Evolutionary conservation across 37 sponge, comb jelly and placozoan genomes (phyloP).

Genomic region (Crambe crambe): DNA sequence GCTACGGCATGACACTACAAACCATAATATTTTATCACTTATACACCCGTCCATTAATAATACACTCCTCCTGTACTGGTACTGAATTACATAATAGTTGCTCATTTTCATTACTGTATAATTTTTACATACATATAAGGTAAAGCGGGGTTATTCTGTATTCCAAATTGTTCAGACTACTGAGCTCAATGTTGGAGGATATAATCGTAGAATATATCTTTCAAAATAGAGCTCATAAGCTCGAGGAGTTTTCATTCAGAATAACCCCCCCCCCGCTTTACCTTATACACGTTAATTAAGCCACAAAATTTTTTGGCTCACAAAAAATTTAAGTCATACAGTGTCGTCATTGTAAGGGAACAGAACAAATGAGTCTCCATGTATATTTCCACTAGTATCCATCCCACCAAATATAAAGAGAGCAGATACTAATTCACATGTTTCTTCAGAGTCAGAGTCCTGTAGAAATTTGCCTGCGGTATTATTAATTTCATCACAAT

Average conservation of each 20-base stretch:
- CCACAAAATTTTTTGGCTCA: too few species aligned
- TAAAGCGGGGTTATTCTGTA: too few species aligned
- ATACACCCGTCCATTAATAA: too few species aligned
- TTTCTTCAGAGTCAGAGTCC: neutral
- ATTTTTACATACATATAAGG: too few species aligned
- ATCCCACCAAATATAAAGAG: slow-evolving; percentile 70
- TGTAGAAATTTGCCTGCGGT: neutral
- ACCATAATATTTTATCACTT: neutral
- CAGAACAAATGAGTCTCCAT: slow-evolving; percentile 48
- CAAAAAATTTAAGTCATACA: too few species aligned
- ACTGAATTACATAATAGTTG: neutral
- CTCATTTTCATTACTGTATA: neutral
- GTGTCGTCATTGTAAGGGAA: slow-evolving; percentile 3
- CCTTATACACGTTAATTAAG: too few species aligned
- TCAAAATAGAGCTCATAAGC: too few species aligned
- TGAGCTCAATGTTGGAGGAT: too few species aligned
- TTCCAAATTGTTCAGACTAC: too few species aligned
- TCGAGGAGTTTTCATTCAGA: too few species aligned
- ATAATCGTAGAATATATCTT: too few species aligned
- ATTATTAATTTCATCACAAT: neutral
- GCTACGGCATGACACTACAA: neutral
- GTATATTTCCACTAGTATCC: slow-evolving; percentile 50
- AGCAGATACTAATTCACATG: neutral
- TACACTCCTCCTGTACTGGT: neutral
- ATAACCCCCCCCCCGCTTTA: too few species aligned